These are phyloP conservation scores for Epizoanthus ramosus DNA, from an alignment of 92 coral and sea anemone genomes.

Conservation along the genomic window DNA sequence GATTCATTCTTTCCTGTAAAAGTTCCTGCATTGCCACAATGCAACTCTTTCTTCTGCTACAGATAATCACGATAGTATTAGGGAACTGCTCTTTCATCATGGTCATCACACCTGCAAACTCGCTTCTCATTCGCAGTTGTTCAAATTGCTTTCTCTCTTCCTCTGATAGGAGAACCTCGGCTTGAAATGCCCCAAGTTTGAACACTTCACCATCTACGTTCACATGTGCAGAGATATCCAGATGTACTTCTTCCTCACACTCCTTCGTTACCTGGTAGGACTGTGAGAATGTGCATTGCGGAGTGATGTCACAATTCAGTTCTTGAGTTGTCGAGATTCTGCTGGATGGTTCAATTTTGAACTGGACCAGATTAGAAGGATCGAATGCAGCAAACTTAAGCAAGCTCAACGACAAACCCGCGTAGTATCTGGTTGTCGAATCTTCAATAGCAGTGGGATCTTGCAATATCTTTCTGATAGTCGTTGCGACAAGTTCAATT, in stretches of 20 bases:
- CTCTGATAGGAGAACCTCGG: not conserved
- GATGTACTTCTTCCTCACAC: not conserved
- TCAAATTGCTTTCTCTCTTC: not conserved
- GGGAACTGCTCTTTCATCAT: not conserved
- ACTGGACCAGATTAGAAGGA: conserved; percentile 1
- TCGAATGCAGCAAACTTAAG: conserved; percentile 7
- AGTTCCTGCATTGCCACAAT: not conserved
- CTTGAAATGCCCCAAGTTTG: conserved; percentile 14
- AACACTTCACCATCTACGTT: not conserved
- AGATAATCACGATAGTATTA: not conserved
- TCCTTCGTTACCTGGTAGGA: not conserved
- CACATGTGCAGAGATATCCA: conserved; percentile 1
- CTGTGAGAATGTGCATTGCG: not conserved
- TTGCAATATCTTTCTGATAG: conserved; percentile 5
- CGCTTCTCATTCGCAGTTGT: conserved; percentile 2
- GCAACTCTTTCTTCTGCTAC: not conserved
- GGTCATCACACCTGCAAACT: conserved; percentile 1
- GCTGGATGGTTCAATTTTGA: not conserved
- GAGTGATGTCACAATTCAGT: not conserved
- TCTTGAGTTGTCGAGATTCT: not conserved
- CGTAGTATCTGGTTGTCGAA: conserved; percentile 1
- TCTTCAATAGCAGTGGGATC: not conserved
- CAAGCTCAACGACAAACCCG: not conserved
- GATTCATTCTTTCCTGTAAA: not conserved
- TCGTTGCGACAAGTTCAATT: not conserved